Base-by-base conservation (phyloP, 2,888 invertebrate genomes). In the Andrena bicolor region DNA sequence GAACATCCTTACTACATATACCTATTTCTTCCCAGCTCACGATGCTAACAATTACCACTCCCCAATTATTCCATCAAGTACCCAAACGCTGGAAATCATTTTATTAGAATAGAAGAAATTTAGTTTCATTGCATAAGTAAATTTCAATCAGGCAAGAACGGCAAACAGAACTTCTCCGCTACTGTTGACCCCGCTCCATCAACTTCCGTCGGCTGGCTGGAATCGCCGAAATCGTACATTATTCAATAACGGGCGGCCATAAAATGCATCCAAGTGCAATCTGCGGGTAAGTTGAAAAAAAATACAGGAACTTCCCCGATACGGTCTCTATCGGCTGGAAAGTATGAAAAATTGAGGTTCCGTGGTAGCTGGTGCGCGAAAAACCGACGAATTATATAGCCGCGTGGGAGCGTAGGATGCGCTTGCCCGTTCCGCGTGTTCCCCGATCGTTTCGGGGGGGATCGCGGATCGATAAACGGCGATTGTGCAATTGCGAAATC, bases 401-500 rank as follows among this genome's bases (percentile, higher is more conserved):
- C 28, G 7, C 23, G n/a, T 26, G 60, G 41, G 77, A 23, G 66
- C 16, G 16, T 26, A 30, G 28, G 41, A 30, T 60, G 30, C 28
- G 41, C 60, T 20, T 63, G 76, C 48, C 7, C n/a, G 71, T 72
- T 69, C 60, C 79, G 49, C 71, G 80, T 61, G 66, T 72, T 6
- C 8, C 26, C 32, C 61, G 80, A 80, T 71, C 75, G 69, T 66
- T 61, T 63, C 41, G 5, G 26, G 56, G 26, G 56, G 53, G 73
- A 82, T 70, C 66, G 71, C 53, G 68, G 76, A 81, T 82, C 82
- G 82, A 82, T 81, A 72, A 82, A 82, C 76, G 51, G 60, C 48
- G 76, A 81, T 82, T 81, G 82, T 63, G 82, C 82, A 76, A 82
- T 82, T 81, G 76, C 82, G 51, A 23, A 13, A 69, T 81, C 76